phyloP scores from a whole-genome alignment of 2,113 vertebrate species.

The Cinclus cinclus region DNA sequence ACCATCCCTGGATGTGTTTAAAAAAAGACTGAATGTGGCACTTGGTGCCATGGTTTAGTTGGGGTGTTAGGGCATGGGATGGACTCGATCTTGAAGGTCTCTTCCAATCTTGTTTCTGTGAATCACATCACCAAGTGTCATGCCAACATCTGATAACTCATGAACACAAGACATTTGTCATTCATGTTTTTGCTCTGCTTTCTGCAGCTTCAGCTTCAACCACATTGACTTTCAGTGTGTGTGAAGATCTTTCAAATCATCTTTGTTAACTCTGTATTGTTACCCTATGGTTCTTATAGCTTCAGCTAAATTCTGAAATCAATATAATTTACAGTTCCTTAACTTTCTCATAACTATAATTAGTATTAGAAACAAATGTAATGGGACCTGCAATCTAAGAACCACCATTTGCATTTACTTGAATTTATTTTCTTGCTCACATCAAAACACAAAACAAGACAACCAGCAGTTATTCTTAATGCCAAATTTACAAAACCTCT shows the following conservation, averaged over 20 bases:
- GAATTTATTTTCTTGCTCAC: not conserved
- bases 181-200: not conserved
- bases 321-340: not conserved
- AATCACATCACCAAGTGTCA: not conserved
- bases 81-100: not conserved
- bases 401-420: not conserved
- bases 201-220: not conserved
- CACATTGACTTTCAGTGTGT: not conserved
- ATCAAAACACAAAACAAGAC: not conserved
- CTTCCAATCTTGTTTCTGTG: not conserved
- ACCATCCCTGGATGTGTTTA: too few relatives aligned
- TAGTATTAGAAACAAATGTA: not conserved
- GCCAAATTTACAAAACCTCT: not conserved
- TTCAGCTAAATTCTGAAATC: not conserved
- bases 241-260: not conserved
- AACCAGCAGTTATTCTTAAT: not conserved
- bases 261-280: not conserved
- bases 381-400: not conserved
- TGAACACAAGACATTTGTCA: not conserved
- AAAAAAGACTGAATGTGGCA: too few relatives aligned
- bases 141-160: not conserved
- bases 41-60: not conserved
- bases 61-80: not conserved
- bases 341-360: not conserved
- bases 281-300: not conserved